Conservation (phyloP, 1,140 invertebrate genomes). For the Rhyacophila brunnea region DNA sequence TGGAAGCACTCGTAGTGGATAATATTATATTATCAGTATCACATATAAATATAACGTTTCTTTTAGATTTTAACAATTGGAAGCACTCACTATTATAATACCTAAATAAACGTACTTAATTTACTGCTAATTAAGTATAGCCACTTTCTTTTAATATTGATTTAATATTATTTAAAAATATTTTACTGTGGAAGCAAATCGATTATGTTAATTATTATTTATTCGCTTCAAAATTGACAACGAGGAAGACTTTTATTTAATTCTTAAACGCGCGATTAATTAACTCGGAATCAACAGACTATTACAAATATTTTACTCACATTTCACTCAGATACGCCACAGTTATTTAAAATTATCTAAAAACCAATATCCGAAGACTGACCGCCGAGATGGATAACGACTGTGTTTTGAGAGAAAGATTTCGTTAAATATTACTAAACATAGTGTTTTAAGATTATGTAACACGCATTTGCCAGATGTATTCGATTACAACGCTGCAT, state of each 20-base stretch:
- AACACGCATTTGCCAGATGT: background rate
- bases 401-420: too few species aligned
- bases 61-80: too few species aligned
- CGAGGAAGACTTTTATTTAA: conserved; percentile 6
- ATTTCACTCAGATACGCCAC: too few species aligned
- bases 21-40: too few species aligned
- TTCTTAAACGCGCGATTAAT: background rate
- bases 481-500: too few species aligned
- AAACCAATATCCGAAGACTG: background rate
- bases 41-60: too few species aligned
- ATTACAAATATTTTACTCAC: too few species aligned
- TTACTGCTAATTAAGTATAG: background rate
- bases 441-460: background rate
- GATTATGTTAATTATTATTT: background rate
- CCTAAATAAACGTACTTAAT: background rate
- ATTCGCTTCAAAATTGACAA: conserved; percentile 14
- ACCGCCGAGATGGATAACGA: conserved; percentile 18
- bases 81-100: background rate
- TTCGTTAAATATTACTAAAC: background rate
- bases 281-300: background rate
- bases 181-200: background rate
- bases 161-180: background rate
- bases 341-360: background rate
- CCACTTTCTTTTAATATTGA: background rate
- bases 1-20: too few species aligned